Evolutionary conservation across 1,140 invertebrate genomes (phyloP), one percentile per base, ranked within the genome.

Genomic region (Agrilus planipennis): DNA sequence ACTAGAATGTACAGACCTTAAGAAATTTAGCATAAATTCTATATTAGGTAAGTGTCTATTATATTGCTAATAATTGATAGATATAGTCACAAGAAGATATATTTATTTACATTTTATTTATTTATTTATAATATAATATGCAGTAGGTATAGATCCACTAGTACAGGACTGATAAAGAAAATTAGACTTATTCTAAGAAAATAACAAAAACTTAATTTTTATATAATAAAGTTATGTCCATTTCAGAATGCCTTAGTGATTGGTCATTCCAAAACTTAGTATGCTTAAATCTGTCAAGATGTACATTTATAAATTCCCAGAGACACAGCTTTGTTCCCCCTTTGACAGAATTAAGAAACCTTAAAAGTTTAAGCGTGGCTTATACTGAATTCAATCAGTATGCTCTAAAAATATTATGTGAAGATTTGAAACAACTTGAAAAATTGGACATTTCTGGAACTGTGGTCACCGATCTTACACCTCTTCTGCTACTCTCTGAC

Each of bases 391-490:
- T 86, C 46, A 81, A 81, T 57, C 71, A 70, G 42, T 72, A 77
- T 50, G 75, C 73, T 6, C 64, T 85, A 39, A 71, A 77, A 50
- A 76, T 81, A 44, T 68, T 84, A 40, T 73, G 77, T 40, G 73
- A 79, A 52, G 77, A 84, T 65, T 65, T 85, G 36, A 76, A 71
- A 16, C 58, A 67, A 41, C 60, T 86, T 32, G 76, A 82, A 55
- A 72, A 61, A 52, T 55, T 86, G 22, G 77, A 85, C 54, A 81
- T 85, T 46, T 84, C 81, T 21, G 69, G 70, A 40, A 84, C 81
- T 18, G 59, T 66, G 45, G 73, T 86, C 14, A 71, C 72, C 47
- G 77, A 82, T 60, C 73, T 86, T 46, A 71, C 68, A 28, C 73
- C 79, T 2, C 57, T 84, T 12, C 62, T 61, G 43, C 72, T 73